These are phyloP conservation scores for Lydus trimaculatus DNA, from an alignment of 2,888 invertebrate genomes.

Conservation along the genomic window DNA sequence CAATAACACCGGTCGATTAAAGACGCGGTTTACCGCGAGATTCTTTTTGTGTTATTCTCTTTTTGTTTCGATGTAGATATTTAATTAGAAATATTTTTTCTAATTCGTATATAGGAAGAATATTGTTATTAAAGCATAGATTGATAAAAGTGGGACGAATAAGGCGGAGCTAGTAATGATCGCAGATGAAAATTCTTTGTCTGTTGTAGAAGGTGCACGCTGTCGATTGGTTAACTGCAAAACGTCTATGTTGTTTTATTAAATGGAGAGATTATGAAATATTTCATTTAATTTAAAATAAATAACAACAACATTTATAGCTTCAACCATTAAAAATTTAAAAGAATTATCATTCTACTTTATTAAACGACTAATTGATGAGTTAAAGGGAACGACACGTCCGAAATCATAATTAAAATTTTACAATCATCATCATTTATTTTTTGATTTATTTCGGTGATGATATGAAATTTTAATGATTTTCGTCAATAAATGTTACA, in stretches of 20 bases:
- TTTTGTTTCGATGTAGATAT: not conserved
- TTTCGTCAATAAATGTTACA: not conserved
- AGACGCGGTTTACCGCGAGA: conserved; percentile 26
- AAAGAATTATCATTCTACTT: not conserved
- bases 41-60: no score
- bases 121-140: not conserved
- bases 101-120: no score
- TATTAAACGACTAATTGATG: not conserved
- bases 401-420: no score
- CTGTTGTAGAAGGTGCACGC: conserved; percentile 20
- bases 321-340: not conserved
- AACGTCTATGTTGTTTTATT: not conserved
- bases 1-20: conserved; percentile 11
- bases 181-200: conserved; percentile 31
- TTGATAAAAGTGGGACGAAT: conserved; percentile 30
- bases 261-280: conserved; percentile 4
- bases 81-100: not conserved
- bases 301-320: not conserved
- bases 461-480: not conserved
- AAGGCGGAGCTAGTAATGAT: conserved; percentile 32
- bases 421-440: no score
- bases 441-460: not conserved
- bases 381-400: conserved; percentile 13
- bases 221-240: conserved; percentile 21
- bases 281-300: not conserved